Evolutionary conservation across 2,113 vertebrate genomes (phyloP), one percentile per base, ranked within the genome.

Genomic region (Lathamus discolor): DNA sequence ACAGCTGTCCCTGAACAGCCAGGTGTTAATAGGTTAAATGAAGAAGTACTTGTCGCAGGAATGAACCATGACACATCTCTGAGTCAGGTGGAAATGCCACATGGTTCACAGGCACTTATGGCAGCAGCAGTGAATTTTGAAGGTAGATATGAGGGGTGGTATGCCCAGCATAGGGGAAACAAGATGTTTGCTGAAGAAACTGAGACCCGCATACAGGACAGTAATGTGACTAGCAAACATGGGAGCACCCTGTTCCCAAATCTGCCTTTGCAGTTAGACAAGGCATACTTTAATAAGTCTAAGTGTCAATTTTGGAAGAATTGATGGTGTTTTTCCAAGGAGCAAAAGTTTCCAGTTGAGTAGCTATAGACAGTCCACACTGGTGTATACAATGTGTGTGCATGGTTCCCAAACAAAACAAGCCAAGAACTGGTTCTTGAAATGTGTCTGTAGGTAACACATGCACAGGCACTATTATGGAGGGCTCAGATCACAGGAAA

Each of bases 81-180:
- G 90, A 93, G 83, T 96, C 93, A 94, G 57, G 75, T 43, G 81
- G n/a, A 92, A 92, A 31, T 54, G 62, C 80, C 57, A 59, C 48
- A 31, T 81, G 44, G 66, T 68, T 73, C 51, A 28, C 62, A 66
- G 43, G 61, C 66, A 35, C 37, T 67, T 69, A 57, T 93, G 88
- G 67, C 75, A 39, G 43, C 31, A 20, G 41, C 52, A 90, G n/a
- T 15, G 75, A n/a, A n/a, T 72, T 92, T 62, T 54, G 31, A 70
- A 88, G 55, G n/a, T 54, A 63, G 46, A 15, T 51, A 15, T 35
- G 37, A 63, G 20, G 41, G 9, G 35, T 46, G 24, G 5, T 29
- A 12, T 29, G 17, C 41, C 63, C 51, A 39, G 51, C 29, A 37
- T 9, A 51, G n/a, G 14, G 33, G 31, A 62, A 91, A 63, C 4